These are phyloP conservation scores for Bucorvus abyssinicus DNA, from an alignment of 2,797 vertebrate species.

Conservation along the genomic window DNA sequence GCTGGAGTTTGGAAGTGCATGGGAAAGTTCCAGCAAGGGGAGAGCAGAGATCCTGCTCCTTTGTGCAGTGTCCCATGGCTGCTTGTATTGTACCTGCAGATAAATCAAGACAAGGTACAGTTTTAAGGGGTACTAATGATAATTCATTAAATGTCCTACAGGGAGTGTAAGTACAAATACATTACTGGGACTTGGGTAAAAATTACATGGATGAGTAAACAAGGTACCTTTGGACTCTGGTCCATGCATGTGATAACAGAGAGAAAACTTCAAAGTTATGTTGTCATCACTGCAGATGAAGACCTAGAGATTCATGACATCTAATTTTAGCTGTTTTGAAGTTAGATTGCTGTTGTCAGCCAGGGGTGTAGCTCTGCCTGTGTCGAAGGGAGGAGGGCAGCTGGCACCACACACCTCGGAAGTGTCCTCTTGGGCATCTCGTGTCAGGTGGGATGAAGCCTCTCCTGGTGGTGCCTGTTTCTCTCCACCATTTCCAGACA, in stretches of 20 bases:
- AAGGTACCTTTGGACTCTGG: neutral
- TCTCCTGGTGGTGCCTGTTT: neutral
- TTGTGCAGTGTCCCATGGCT: neutral
- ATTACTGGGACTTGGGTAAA: neutral
- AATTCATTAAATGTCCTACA: neutral
- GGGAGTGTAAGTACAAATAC: neutral
- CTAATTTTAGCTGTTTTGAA: neutral
- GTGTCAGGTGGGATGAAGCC: neutral
- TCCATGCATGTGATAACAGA: neutral
- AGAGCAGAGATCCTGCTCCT: neutral
- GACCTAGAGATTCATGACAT: neutral
- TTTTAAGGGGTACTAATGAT: neutral
- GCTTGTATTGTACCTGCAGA: neutral
- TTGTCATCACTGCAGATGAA: neutral
- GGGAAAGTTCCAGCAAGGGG: neutral
- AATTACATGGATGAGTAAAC: neutral
- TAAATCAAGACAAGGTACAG: neutral
- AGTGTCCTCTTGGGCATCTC: neutral
- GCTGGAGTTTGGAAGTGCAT: neutral
- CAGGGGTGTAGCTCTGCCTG: neutral
- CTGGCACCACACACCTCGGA: rapidly evolving
- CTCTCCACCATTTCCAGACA: neutral
- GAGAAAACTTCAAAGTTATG: neutral
- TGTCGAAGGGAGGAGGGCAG: neutral
- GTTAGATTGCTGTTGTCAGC: neutral